Percentiles rank a stretch among this genome's conserved stretches.
Conservation (phyloP, 30 jellyfish, hydroid and myxozoan genomes). For the Clytia hemisphaerica region DNA sequence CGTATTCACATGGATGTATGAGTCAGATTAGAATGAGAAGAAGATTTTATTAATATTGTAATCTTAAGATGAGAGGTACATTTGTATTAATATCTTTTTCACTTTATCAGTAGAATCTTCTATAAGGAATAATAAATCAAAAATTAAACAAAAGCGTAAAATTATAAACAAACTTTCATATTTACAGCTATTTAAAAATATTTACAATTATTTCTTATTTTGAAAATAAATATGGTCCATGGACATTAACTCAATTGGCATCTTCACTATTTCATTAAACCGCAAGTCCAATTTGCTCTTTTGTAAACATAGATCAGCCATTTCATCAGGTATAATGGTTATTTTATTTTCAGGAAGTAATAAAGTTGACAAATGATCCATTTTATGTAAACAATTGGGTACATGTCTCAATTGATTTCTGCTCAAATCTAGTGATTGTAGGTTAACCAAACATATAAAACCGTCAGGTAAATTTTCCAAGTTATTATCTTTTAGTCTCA, state of each 20-base stretch:
- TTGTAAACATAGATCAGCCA: conserved; percentile 4
- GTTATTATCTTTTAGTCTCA: conserved; percentile 45
- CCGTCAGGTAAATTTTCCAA: conserved; percentile 39
- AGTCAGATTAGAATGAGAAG: too few relatives aligned
- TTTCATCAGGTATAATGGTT: conserved; percentile 16
- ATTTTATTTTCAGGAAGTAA: conserved; percentile 41
- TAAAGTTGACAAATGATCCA: conserved; percentile 29
- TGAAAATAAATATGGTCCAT: conserved; percentile 43
- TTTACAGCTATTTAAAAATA: too few relatives aligned
- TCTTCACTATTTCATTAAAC: conserved; percentile 57
- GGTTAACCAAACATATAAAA: conserved; percentile 18
- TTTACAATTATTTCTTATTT: too few relatives aligned
- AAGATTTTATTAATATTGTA: too few relatives aligned
- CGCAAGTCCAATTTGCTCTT: conserved; percentile 71
- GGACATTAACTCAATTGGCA: conserved; percentile 81
- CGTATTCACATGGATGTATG: too few relatives aligned
- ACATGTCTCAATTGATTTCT: conserved; percentile 32
- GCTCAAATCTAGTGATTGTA: conserved; percentile 38
- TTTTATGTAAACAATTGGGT: conserved; percentile 14
- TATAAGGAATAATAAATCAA: too few relatives aligned
- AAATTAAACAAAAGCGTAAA: too few relatives aligned
- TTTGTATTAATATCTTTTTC: too few relatives aligned
- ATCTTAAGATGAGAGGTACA: too few relatives aligned
- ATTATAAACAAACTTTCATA: too few relatives aligned
- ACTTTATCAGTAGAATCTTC: too few relatives aligned